Conservation (phyloP, 2,113 vertebrate genomes). For the Cyanoliseus patagonus region DNA sequence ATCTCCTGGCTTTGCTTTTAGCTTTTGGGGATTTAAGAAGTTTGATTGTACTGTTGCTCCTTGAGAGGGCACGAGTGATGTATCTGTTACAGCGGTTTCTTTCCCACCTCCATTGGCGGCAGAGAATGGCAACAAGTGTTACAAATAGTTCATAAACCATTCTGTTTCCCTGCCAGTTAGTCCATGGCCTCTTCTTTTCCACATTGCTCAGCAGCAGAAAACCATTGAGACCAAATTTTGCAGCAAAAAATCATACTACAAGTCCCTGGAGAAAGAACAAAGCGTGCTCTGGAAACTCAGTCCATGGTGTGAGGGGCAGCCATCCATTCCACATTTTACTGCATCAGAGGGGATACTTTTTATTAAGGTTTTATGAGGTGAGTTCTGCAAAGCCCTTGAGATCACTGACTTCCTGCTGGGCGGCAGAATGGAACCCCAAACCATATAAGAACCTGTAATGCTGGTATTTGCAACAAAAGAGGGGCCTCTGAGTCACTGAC, state of each 20-base stretch:
- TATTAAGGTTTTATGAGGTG: background rate
- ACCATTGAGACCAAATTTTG: background rate
- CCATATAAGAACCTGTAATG: background rate
- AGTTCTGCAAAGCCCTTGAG: background rate
- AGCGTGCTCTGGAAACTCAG: background rate
- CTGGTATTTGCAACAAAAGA: background rate
- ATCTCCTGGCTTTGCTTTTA: background rate
- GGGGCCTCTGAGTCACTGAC: slow-evolving; percentile 14
- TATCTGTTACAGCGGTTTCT: background rate
- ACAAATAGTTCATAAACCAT: rapidly evolving
- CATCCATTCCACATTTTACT: background rate
- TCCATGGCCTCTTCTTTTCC: background rate
- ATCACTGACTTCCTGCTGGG: background rate
- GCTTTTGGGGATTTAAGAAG: background rate
- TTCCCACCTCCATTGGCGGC: background rate
- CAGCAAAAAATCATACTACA: background rate
- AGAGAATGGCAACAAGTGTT: background rate
- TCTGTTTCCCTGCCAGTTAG: background rate
- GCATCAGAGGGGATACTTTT: background rate
- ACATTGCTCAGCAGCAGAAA: background rate
- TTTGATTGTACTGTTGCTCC: background rate
- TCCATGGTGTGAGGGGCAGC: background rate
- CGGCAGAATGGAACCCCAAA: background rate
- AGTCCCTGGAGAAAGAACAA: background rate
- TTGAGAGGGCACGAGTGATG: background rate